Percentiles rank a stretch among this genome's conserved stretches.
Evolutionary conservation across 2,888 invertebrate genomes (phyloP).

Genomic region (Aphodius granarius): DNA sequence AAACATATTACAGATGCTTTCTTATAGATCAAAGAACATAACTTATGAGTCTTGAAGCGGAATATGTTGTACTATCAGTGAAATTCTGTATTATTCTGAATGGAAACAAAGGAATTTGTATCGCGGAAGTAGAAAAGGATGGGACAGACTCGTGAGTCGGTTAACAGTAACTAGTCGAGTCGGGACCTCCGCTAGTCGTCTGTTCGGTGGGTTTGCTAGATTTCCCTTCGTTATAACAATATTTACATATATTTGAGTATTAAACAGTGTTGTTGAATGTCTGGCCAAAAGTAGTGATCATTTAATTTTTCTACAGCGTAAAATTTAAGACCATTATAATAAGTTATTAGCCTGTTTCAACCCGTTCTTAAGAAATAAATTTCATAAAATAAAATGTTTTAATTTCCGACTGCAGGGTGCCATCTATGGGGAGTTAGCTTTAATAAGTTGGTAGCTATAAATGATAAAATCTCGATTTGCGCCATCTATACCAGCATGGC

Average conservation of each 20-base stretch:
- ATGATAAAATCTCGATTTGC: too few species aligned
- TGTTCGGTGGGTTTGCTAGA: not conserved
- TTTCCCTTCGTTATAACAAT: not conserved
- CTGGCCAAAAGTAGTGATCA: too few species aligned
- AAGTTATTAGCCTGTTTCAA: too few species aligned
- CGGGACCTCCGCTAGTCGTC: not conserved
- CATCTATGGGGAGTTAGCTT: too few species aligned
- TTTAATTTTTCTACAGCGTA: too few species aligned
- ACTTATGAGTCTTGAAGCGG: not conserved
- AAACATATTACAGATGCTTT: not conserved
- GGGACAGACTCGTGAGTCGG: not conserved
- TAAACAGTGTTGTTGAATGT: too few species aligned
- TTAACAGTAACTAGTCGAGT: not conserved
- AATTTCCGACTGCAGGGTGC: too few species aligned
- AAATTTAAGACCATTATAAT: too few species aligned
- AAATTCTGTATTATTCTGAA: constrained; percentile 6
- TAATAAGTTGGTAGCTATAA: too few species aligned
- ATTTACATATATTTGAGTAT: not conserved
- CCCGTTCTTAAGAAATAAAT: too few species aligned
- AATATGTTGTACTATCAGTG: constrained; percentile 23
- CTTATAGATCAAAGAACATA: not conserved
- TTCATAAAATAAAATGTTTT: too few species aligned
- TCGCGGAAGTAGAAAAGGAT: constrained; percentile 20
- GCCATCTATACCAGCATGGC: too few species aligned
- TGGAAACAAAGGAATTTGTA: constrained; percentile 23